phyloP scores from a whole-genome alignment of 2,888 invertebrate species.

The Resseliella maxima region DNA sequence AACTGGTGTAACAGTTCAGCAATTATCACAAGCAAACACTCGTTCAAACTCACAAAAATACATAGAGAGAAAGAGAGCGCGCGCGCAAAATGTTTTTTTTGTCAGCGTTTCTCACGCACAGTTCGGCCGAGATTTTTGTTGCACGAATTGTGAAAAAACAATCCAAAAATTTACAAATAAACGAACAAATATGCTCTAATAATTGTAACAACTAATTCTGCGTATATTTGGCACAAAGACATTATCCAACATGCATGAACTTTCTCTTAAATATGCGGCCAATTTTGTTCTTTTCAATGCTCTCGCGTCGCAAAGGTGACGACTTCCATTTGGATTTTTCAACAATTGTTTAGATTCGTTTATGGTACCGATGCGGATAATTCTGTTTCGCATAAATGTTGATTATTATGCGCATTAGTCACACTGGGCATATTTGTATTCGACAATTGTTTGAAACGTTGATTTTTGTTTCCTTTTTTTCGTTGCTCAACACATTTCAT shows the following conservation, averaged over 20 bases:
- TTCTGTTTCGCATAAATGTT: neutral
- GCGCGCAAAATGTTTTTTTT: no score
- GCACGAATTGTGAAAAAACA: neutral
- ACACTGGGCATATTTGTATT: constrained; percentile 1
- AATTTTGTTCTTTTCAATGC: neutral
- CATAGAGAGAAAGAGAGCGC: no score
- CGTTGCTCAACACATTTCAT: neutral
- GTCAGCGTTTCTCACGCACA: no score
- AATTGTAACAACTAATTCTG: constrained; percentile 29
- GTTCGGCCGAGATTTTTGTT: neutral
- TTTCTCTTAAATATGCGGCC: constrained; percentile 34
- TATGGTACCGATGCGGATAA: neutral
- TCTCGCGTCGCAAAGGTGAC: constrained; percentile 24
- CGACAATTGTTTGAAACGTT: neutral
- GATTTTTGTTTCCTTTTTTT: neutral
- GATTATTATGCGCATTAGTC: constrained; percentile 16
- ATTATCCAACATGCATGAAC: constrained; percentile 16
- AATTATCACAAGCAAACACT: neutral
- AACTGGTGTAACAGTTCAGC: constrained; percentile 15
- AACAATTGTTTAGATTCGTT: neutral
- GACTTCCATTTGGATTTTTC: neutral
- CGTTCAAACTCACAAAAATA: no score
- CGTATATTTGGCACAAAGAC: constrained; percentile 45
- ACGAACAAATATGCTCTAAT: constrained; percentile 41
- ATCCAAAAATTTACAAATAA: neutral